Evolutionary conservation across 2,888 invertebrate genomes (phyloP).

Genomic region (Oligia strigilis): DNA sequence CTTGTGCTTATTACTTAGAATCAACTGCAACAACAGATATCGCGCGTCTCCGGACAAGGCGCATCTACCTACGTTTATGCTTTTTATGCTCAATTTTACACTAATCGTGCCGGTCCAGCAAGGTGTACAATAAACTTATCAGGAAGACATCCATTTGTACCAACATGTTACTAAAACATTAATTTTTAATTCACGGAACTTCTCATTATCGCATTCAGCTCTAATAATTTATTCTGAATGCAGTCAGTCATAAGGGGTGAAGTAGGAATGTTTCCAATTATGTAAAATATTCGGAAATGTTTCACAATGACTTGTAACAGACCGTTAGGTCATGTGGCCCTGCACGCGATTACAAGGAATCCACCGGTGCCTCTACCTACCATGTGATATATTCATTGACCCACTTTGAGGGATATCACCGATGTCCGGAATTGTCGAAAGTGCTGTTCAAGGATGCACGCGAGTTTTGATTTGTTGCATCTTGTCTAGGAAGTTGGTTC

Average conservation of each 20-base stretch:
- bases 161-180: slow-evolving; percentile 19
- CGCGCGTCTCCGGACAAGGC: slow-evolving; percentile 20
- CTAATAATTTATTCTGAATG: slow-evolving; percentile 20
- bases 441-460: slow-evolving; percentile 35
- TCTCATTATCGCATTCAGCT: slow-evolving; percentile 22
- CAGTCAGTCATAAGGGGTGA: slow-evolving; percentile 18
- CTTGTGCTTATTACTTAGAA: slow-evolving; percentile 16
- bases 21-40: slow-evolving; percentile 25
- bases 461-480: neutral
- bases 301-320: slow-evolving; percentile 35
- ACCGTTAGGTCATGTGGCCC: slow-evolving; percentile 26
- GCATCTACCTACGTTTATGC: neutral
- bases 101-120: slow-evolving; percentile 14
- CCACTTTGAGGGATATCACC: slow-evolving; percentile 43
- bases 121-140: slow-evolving; percentile 23
- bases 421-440: slow-evolving; percentile 38
- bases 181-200: slow-evolving; percentile 42
- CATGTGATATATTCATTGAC: slow-evolving; percentile 39
- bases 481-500: neutral
- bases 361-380: neutral
- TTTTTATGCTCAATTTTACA: slow-evolving; percentile 12
- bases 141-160: slow-evolving; percentile 42
- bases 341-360: slow-evolving; percentile 35
- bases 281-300: slow-evolving; percentile 32
- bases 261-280: slow-evolving; percentile 20